Evolutionary conservation across 2,797 vertebrate species (phyloP).

Genomic region (Avahi laniger): DNA sequence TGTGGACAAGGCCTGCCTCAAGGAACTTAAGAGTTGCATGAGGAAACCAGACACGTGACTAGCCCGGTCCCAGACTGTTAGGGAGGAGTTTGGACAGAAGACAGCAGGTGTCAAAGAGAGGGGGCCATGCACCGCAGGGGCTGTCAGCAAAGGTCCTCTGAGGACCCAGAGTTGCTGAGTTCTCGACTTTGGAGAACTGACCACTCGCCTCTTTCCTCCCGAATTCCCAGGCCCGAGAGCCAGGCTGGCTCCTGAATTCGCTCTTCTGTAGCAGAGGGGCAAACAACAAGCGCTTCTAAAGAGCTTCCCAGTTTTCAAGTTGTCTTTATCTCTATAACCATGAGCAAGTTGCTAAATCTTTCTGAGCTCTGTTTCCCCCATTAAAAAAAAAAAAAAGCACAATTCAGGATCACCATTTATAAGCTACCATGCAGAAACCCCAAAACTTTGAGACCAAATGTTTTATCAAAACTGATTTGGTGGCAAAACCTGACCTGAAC

Average conservation of each 20-base stretch:
- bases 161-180: neutral
- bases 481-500: neutral
- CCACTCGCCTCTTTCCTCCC: neutral
- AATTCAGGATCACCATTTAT: neutral
- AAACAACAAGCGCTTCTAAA: neutral
- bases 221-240: neutral
- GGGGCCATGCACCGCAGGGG: neutral
- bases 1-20: neutral
- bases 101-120: neutral
- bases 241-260: neutral
- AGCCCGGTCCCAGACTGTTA: neutral
- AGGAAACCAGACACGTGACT: neutral
- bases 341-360: neutral
- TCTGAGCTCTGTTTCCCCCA: neutral
- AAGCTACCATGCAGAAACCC: neutral
- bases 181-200: neutral
- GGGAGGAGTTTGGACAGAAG: neutral
- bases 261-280: neutral
- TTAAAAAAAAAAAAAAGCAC: neutral
- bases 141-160: neutral
- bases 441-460: neutral
- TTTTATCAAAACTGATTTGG: neutral
- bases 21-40: neutral
- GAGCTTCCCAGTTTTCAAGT: neutral
- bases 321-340: neutral